These are phyloP conservation scores for Pogonocherus hispidulus DNA, from an alignment of 2,888 invertebrate genomes.

Conservation along the genomic window DNA sequence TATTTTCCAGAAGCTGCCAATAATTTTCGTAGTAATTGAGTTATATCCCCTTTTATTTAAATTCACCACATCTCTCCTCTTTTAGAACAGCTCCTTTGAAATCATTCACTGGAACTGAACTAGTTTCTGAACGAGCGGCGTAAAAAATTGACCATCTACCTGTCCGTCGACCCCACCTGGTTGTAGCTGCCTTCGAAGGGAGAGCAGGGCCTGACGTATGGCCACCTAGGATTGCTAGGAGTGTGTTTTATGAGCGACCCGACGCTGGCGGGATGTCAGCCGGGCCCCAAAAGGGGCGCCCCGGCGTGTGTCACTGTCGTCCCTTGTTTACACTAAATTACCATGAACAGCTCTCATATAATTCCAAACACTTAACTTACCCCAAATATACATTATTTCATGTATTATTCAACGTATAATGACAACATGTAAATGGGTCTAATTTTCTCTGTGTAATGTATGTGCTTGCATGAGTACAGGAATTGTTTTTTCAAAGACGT, in stretches of 20 bases:
- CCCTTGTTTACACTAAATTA: constrained; percentile 55
- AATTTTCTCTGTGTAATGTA: constrained; percentile 24
- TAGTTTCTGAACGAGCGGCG: too few relatives aligned
- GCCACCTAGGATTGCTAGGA: constrained; percentile 40
- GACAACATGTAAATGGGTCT: constrained; percentile 39
- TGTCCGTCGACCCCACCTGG: neutral
- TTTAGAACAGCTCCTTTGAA: too few relatives aligned
- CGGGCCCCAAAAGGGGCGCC: constrained; percentile 38
- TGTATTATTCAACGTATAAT: constrained; percentile 42
- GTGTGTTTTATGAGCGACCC: constrained; percentile 42
- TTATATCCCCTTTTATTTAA: too few relatives aligned
- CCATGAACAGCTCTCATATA: constrained; percentile 42
- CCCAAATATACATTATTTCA: constrained; percentile 41
- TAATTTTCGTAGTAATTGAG: too few relatives aligned
- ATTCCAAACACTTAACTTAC: constrained; percentile 44
- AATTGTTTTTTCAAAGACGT: neutral
- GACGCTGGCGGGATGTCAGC: constrained; percentile 33
- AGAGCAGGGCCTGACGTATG: constrained; percentile 37
- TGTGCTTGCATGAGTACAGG: neutral
- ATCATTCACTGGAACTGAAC: too few relatives aligned
- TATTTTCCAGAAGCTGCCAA: too few relatives aligned
- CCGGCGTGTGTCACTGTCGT: constrained; percentile 50
- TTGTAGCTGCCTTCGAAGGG: constrained; percentile 7
- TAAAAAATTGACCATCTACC: too few relatives aligned
- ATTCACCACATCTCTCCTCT: too few relatives aligned